Base-by-base conservation (phyloP, 2,888 invertebrate genomes). In the Entomobrya proxima region DNA sequence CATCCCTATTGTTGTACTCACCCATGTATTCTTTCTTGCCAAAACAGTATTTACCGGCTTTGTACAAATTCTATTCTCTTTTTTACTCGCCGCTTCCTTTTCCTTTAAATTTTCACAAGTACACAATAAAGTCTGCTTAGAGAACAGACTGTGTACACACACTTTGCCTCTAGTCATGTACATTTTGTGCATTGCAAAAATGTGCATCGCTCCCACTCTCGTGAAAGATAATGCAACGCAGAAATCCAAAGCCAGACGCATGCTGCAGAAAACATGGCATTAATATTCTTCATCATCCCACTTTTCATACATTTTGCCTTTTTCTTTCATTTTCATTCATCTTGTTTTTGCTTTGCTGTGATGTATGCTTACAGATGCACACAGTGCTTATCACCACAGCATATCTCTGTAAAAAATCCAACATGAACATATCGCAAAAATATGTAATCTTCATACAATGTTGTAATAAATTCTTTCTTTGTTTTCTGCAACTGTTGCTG, bases 401-500 rank as follows among this genome's bases (percentile, higher is more conserved):
- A 69, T 52, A 52, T 52, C 74, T 52, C 50, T 21, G n/a, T n/a
- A n/a, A n/a, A 52, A 44, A 40, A 81, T 67, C 30, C 79, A 40
- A 32, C 44, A 58, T 30, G 32, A 30, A 47, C 77, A 50, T 52
- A 15, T 37, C 50, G 21, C 72, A 40, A 30, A 52, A 30, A 9
- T n/a, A n/a, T n/a, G 24, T 58, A 47, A 15, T 47, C 27, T 47
- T 3, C 37, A 75, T 24, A 21, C 52, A 75, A 75, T 55, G 35
- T n/a, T n/a, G n/a, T 55, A 24, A 13, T 24, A 55, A 32, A 75
- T 52, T 55, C n/a, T 47, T 52, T 75, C 78, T 81, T 74, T 81
- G 81, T 81, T 81, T 61, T 81, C 81, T 81, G 81, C 58, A 81
- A 81, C 81, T 72, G 61, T 40, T 55, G 21, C 81, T 72, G 81